Evolutionary conservation across 2,888 invertebrate species (phyloP), one percentile per base, ranked within the genome.

Genomic region (Pyralis farinalis): DNA sequence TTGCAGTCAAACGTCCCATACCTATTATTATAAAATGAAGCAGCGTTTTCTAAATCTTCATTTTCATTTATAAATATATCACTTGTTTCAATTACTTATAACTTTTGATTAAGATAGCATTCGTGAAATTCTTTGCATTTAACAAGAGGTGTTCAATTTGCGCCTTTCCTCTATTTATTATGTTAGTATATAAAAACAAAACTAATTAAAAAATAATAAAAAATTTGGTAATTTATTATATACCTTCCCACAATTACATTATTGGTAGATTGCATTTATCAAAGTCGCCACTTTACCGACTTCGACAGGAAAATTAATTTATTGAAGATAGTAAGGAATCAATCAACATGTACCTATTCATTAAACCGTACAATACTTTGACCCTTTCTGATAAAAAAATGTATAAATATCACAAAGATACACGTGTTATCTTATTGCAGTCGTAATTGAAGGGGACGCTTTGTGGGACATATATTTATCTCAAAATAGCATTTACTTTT

Each of bases 401-500:
- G 58, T 58, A 49, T 56, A 52, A 54, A 55, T 62, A 67, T 71
- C 58, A 61, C 43, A 51, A 53, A 48, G 72, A 71, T 75, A 71
- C 48, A 56, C 63, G 60, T 2, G 58, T 46, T 66, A 63, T 63
- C 56, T 63, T 58, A 16, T 63, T 63, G 60, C 59, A 63, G 58
- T 60, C 16, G 16, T 4, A 69, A 63, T 53, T 53, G 48, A 46
- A 40, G n/a, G 56, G 55, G 39, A 50, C 47, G 53, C 51, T 58
- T 55, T 57, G 57, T 61, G 51, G 47, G 45, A 53, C 44, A 52
- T 53, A 57, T 62, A 52, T 46, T 56, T 51, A 51, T 57, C 58
- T 55, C 58, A 51, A 62, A 69, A 69, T 67, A 59, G 76, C 80
- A 80, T 82, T 82, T 79, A 79, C 76, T 69, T 63, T 71, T 69